A percentile compares a stretch with the other conserved stretches of the same genome.
Conservation (phyloP, 2,797 vertebrate genomes). For the Falco rusticolus region DNA sequence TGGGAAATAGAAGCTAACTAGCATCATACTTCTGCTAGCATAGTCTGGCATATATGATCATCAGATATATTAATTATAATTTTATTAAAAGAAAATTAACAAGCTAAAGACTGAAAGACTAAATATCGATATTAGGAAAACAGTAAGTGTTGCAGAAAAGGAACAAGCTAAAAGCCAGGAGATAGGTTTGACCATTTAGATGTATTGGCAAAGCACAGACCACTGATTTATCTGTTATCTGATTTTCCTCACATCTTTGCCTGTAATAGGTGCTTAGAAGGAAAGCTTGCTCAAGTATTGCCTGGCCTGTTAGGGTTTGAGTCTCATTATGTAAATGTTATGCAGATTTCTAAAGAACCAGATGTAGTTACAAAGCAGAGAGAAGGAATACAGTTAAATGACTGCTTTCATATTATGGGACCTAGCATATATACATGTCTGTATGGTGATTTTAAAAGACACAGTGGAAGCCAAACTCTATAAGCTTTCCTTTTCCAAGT, state of each 20-base stretch:
- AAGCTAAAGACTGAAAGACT: neutral
- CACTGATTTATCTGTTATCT: neutral
- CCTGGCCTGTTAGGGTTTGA: neutral
- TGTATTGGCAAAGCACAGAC: neutral
- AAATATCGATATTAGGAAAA: neutral
- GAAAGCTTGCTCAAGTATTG: neutral
- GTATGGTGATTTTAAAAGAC: neutral
- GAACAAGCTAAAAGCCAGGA: neutral
- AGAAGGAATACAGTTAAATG: slow-evolving; percentile 2
- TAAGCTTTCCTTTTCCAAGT: neutral
- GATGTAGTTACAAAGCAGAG: neutral
- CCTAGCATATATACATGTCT: neutral
- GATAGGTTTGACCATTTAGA: neutral
- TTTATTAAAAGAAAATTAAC: neutral
- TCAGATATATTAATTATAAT: neutral
- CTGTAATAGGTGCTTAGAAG: neutral
- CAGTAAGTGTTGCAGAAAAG: neutral
- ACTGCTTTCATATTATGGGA: neutral
- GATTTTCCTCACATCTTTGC: neutral
- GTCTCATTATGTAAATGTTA: slow-evolving; percentile 33
- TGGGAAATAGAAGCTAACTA: neutral
- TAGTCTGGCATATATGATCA: neutral
- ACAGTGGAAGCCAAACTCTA: neutral
- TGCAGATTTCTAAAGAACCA: slow-evolving; percentile 23
- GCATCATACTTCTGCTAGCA: neutral